Base-by-base conservation (phyloP, 2,888 invertebrate genomes). In the Ochropacha duplaris region DNA sequence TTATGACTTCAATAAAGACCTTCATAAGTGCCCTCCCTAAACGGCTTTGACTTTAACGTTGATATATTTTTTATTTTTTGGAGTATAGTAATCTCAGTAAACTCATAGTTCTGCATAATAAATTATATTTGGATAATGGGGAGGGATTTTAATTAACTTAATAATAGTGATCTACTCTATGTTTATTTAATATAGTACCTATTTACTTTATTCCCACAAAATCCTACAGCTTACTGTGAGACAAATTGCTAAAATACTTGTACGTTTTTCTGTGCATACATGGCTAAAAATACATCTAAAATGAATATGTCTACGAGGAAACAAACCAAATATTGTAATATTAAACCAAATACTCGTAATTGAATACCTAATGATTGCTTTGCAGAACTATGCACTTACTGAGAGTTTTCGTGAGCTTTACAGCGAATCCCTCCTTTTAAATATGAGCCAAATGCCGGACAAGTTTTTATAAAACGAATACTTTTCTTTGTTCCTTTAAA, bases 351-450 rank as follows among this genome's bases (percentile, higher is more conserved):
- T n/a, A n/a, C n/a, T n/a, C n/a, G n/a, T n/a, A n/a, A n/a, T n/a
- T n/a, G n/a, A n/a, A 4, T 36, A 9, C 5, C 36, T 36, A 56
- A 54, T 60, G 55, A 66, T 73, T 71, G 81, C 80, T 78, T 84
- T 90, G 92, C 92, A 91, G 92, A 92, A 91, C 92, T 87, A 92
- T 92, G 92, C 92, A 91, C 92, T 92, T 88, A 92, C 92, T 84
- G 79, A 75, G 72, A 54, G 56, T 57, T 57, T 63, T 56, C 22
- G 57, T 49, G 55, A 59, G 56, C 57, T 61, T 73, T 69, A 75
- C 55, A 76, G 61, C 4, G 74, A 60, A 50, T 84, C 79, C 74
- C 79, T 87, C 80, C 72, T 83, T 80, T 89, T 90, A 87, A 92
- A 92, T 60, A 91, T 89, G 78, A 90, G 83, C 90, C 91, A 91